Conservation (phyloP, 2,888 invertebrate species). For the Eupithecia insigniata region DNA sequence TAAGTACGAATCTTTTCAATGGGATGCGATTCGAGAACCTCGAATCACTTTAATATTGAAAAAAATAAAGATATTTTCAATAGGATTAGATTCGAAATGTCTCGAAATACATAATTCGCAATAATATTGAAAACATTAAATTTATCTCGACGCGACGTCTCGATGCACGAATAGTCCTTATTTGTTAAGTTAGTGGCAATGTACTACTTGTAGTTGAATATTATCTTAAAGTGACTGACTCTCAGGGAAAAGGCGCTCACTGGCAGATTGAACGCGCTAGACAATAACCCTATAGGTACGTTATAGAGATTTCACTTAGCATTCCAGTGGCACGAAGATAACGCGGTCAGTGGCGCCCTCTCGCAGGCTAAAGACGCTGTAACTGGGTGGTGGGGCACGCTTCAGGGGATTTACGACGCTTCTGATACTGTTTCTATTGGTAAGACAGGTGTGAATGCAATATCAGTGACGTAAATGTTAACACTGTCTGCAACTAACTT, state of each 20-base stretch:
- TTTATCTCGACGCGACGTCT: too few species aligned
- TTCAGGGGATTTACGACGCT: constrained; percentile 33
- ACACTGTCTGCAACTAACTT: not conserved
- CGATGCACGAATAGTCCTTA: not conserved
- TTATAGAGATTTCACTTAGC: constrained; percentile 2
- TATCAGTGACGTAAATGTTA: not conserved
- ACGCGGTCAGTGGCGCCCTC: constrained; percentile 89
- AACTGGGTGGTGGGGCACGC: constrained; percentile 89
- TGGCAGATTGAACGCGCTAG: not conserved
- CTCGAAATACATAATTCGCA: not conserved
- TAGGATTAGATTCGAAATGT: not conserved
- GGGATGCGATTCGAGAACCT: not conserved
- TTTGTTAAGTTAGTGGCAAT: not conserved
- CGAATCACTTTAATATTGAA: too few species aligned
- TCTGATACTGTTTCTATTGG: constrained; percentile 42
- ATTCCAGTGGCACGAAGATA: constrained; percentile 8
- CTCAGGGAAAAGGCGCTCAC: not conserved
- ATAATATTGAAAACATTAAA: too few species aligned
- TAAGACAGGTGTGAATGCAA: constrained; percentile 7
- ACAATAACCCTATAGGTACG: constrained; percentile 1
- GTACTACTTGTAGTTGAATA: not conserved
- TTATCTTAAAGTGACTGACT: not conserved
- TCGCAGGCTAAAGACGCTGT: constrained; percentile 94
- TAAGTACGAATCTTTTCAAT: not conserved
- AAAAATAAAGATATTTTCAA: too few species aligned